Base-by-base conservation (phyloP, 2,113 vertebrate species). In the Nothoprocta pentlandii region DNA sequence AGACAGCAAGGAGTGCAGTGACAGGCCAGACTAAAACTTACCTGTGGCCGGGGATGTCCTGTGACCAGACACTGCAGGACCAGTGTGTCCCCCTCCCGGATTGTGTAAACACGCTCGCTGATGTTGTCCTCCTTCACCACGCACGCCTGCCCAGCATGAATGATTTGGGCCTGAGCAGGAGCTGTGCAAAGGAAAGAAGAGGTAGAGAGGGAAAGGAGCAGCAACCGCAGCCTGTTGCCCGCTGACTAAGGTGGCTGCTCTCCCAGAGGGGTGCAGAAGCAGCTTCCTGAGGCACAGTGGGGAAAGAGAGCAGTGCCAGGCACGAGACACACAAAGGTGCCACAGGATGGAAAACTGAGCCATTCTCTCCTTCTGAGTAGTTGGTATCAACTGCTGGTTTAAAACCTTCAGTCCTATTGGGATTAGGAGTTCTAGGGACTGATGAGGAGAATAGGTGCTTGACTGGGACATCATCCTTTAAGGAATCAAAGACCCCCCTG, bases 41-140 rank as follows among this genome's bases (percentile, higher is more conserved):
- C 99, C 99, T 99, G 99, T 89, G 99, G 99, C 59, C 98, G 98
- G 34, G 99, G 99, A 91, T 99, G 99, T 91, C 99, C 99, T 36
- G 98, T 99, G 86, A 99, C 98, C 58, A 99, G 98, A 90, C 99
- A 99, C 97, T 99, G 99, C 83, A 99, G 98, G 68, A 99, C 98
- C 13, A 99, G 97, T 0, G 98, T 99, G 97, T 99, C 99, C 30
- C 99, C 99, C 95, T 99, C 99, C 42, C 99, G 99, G 97, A 99
- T 99, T 73, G 99, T 99, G 98, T 99, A 99, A 95, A 99, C 99
- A 0, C 99, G 98, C 93, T 99, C 99, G 3, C 99, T 99, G 98
- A 99, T 98, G 97, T 99, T 99, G 96, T 99, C 99, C 88, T 99
- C 99, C 91, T 99, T 99, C 92, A 99, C 99, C 96, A 99, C 99